Base-by-base conservation (phyloP, 64 coral and sea anemone genomes). In the Stichodactyla mertensii region DNA sequence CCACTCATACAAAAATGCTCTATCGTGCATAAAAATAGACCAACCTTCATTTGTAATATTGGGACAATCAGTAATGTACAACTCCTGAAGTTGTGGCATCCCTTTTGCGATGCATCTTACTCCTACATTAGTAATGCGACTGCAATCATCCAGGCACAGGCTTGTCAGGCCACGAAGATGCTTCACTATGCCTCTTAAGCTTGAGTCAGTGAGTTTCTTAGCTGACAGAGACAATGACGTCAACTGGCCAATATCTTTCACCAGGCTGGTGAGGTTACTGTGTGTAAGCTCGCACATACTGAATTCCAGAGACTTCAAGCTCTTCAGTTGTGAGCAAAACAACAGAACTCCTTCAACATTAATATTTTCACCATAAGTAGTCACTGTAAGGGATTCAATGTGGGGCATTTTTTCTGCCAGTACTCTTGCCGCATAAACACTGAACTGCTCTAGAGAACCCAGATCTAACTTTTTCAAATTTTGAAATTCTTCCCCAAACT, bases 41-140 rank as follows among this genome's bases (percentile, higher is more conserved):
- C 24, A 12, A 94, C 95, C 95, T 90, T 87, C 61, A 86, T 98
- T 98, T 28, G 92, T 87, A n/a, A 98, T 87, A 23, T 82, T 87
- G 23, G 89, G 84, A 71, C 92, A 98, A 60, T 89, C 94, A 6
- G 92, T 94, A 64, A 98, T 77, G 83, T 94, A 94, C n/a, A 98
- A 86, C 74, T 98, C 92, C 71, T 89, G 84, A 54, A 98, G 62
- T 16, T 90, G 84, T 13, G 55, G 58, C 85, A 98, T 88, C 28
- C 92, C 93, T 20, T 86, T 82, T 16, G 95, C 95, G 66, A 98
- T 58, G 52, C 92, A 88, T 16, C 55, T 84, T 22, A 92, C 89
- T 7, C 95, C 95, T 64, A 87, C 81, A 78, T 94, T 98, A 57
- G 95, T 94, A 51, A 98, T 82, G 62, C 81, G 66, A 71, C 83